phyloP scores from a whole-genome alignment of 2,797 vertebrate genomes.

The Cyclopterus lumpus region DNA sequence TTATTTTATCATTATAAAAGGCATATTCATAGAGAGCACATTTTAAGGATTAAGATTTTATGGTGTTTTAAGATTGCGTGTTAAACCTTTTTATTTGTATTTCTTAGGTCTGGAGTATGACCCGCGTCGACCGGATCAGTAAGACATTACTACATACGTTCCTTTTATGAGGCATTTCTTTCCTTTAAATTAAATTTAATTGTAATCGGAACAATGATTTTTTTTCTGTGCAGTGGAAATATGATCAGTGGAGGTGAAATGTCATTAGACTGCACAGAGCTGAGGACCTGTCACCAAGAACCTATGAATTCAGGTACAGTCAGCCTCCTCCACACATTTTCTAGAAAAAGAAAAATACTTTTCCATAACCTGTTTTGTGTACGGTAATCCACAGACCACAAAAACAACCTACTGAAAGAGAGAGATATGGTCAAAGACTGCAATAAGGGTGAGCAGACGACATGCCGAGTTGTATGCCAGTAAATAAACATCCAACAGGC shows the following conservation, averaged over 20 bases:
- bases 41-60: background rate
- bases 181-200: background rate
- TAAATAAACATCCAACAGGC: background rate
- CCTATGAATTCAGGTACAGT: conserved; percentile 89
- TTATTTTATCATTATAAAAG: background rate
- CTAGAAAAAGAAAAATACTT: background rate
- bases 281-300: conserved; percentile 84
- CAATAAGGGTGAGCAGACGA: conserved; percentile 88
- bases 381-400: conserved; percentile 87
- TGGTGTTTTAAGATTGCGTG: conserved; percentile 15
- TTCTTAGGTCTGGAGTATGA: conserved; percentile 86
- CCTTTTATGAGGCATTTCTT: background rate
- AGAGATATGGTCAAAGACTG: conserved; percentile 88
- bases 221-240: conserved; percentile 78
- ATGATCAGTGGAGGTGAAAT: conserved; percentile 81
- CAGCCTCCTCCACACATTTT: conserved; percentile 6
- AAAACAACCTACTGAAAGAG: conserved; percentile 98
- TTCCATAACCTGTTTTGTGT: conserved; percentile 23
- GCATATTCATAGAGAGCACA: background rate
- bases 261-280: conserved; percentile 84
- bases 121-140: conserved; percentile 82
- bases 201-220: background rate
- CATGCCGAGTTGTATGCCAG: background rate
- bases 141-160: conserved; percentile 64
- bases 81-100: conserved; percentile 23